Percentiles rank a stretch among this genome's conserved stretches.
Conservation (phyloP, 2,888 invertebrate genomes). For the Penaeus monodon region DNA sequence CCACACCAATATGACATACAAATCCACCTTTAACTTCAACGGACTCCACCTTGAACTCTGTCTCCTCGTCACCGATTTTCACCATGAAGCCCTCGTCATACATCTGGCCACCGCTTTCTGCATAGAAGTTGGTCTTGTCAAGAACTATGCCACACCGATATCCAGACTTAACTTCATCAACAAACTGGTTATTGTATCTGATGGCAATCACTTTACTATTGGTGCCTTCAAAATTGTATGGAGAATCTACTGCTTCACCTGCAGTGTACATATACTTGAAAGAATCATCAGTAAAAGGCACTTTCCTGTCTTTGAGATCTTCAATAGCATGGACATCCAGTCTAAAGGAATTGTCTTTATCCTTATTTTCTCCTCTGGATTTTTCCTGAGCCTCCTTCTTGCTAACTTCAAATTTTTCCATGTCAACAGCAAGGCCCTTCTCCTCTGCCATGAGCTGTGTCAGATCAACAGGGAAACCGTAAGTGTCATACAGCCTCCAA, state of each 20-base stretch:
- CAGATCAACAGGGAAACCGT: conserved; percentile 98
- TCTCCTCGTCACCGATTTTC: conserved; percentile 75
- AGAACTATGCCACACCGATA: conserved; percentile 92
- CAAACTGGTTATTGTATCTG: conserved; percentile 85
- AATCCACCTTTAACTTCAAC: conserved; percentile 97
- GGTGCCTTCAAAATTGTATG: conserved; percentile 48
- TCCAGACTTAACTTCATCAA: conserved; percentile 83
- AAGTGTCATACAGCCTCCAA: conserved; percentile 98
- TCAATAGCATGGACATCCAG: conserved; percentile 96
- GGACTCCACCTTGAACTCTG: conserved; percentile 91
- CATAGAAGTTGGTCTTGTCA: conserved; percentile 95
- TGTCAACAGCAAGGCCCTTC: conserved; percentile 87
- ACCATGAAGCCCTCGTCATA: conserved; percentile 94
- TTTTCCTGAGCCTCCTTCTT: conserved; percentile 85
- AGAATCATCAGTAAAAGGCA: conserved; percentile 89
- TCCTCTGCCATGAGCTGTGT: conserved; percentile 99
- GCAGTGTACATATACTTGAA: conserved; percentile 89
- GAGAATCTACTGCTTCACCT: conserved; percentile 23
- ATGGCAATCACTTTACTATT: conserved; percentile 85
- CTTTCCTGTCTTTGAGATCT: conserved; percentile 82
- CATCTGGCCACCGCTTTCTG: conserved; percentile 99
- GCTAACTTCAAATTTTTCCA: conserved; percentile 90
- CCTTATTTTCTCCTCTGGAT: conserved; percentile 59
- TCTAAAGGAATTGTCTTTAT: conserved; percentile 82
- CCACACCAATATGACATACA: conserved; percentile 90